These are phyloP conservation scores for Rhabdornis inornatus DNA, from an alignment of 2,113 vertebrate genomes.

Conservation along the genomic window DNA sequence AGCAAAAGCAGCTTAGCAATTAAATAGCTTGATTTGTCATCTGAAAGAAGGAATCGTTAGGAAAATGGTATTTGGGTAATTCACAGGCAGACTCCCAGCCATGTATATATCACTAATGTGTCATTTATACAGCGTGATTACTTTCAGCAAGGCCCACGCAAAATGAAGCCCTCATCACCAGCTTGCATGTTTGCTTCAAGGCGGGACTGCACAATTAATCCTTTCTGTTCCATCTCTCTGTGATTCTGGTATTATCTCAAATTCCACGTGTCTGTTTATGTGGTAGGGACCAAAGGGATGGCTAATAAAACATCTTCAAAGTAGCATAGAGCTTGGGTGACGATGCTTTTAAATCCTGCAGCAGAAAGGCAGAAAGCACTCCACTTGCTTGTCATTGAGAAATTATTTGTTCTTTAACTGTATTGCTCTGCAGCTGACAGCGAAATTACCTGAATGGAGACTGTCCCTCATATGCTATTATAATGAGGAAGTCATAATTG, in stretches of 20 bases:
- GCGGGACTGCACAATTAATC: conserved; percentile 21
- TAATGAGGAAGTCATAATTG: background rate
- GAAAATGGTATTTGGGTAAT: conserved; percentile 48
- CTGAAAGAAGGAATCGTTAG: conserved; percentile 46
- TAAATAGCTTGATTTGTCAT: conserved; percentile 65
- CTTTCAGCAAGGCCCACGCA: conserved; percentile 5
- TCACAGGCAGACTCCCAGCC: conserved; percentile 33
- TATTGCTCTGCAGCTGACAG: background rate
- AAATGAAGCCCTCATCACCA: conserved; percentile 24
- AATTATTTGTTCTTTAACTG: background rate
- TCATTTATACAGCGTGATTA: conserved; percentile 12
- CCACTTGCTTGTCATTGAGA: background rate
- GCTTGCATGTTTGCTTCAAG: conserved; percentile 29
- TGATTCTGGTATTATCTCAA: background rate
- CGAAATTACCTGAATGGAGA: background rate
- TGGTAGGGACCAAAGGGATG: background rate
- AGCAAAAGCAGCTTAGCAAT: conserved; percentile 63
- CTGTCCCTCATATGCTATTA: background rate
- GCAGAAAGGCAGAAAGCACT: background rate
- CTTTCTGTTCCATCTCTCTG: background rate
- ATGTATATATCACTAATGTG: conserved; percentile 36
- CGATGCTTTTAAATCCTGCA: background rate
- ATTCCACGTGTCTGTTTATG: background rate
- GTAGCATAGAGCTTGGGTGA: background rate
- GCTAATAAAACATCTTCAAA: background rate